phyloP scores from a whole-genome alignment of 2,797 vertebrate genomes.

The Anas acuta region DNA sequence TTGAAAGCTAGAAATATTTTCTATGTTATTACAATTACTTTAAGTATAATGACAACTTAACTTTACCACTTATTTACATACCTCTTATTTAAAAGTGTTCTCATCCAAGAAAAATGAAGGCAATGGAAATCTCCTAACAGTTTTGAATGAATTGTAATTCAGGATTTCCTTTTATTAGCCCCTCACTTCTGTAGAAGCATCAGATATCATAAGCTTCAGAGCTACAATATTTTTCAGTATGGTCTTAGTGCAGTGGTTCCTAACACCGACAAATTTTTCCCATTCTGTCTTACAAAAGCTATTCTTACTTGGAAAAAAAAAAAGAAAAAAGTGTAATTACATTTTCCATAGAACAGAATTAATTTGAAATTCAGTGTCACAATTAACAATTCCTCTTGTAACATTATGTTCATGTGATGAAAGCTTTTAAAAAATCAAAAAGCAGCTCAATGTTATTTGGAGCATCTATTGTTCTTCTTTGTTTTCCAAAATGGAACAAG shows the following conservation, averaged over 20 bases:
- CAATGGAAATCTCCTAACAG: neutral
- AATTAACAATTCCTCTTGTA: neutral
- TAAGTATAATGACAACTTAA: neutral
- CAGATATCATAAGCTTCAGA: neutral
- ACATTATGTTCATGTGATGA: neutral
- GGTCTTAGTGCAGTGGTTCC: neutral
- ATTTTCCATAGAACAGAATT: neutral
- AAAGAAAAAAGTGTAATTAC: neutral
- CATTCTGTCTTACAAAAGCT: neutral
- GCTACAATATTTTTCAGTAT: neutral
- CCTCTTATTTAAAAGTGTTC: neutral
- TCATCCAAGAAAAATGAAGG: neutral
- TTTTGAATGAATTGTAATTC: neutral
- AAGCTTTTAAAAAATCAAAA: neutral
- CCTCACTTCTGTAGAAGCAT: neutral
- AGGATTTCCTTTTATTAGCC: neutral
- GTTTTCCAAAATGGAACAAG: neutral
- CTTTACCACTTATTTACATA: neutral
- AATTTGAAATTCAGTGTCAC: neutral
- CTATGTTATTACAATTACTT: neutral
- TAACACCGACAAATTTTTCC: neutral
- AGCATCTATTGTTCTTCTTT: conserved; percentile 23
- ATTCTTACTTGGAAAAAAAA: neutral
- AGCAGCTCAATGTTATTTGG: neutral
- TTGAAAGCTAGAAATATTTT: neutral